Conservation (phyloP, 1,140 invertebrate species). For the Aphelinus certus region DNA sequence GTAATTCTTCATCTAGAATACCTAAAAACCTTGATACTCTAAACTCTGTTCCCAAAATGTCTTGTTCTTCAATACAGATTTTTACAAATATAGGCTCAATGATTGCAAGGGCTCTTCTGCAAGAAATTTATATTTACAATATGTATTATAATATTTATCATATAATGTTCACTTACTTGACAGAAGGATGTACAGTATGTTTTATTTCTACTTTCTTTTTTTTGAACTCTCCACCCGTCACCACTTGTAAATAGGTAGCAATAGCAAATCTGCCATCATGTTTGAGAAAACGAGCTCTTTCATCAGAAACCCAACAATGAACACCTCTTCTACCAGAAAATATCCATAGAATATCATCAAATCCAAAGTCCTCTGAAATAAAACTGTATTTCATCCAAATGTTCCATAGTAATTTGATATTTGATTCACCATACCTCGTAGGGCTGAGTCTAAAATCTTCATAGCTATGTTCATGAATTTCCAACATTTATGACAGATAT, state of each 20-base stretch:
- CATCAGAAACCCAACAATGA: constrained; percentile 97
- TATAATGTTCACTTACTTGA: constrained; percentile 68
- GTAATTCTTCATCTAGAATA: constrained; percentile 72
- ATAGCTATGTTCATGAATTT: constrained; percentile 91
- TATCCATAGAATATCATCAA: constrained; percentile 92
- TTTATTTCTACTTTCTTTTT: constrained; percentile 80
- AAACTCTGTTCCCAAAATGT: constrained; percentile 75
- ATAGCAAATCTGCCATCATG: constrained; percentile 67
- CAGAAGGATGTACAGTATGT: constrained; percentile 79
- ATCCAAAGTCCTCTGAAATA: constrained; percentile 90
- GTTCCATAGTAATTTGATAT: constrained; percentile 16
- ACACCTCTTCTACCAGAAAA: constrained; percentile 96
- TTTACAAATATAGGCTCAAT: constrained; percentile 76
- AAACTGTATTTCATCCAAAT: constrained; percentile 11
- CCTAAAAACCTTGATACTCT: constrained; percentile 72
- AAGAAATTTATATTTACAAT: constrained; percentile 43
- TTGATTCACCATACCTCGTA: constrained; percentile 71
- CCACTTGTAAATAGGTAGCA: constrained; percentile 87
- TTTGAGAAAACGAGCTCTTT: constrained; percentile 76
- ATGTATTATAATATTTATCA: constrained; percentile 13
- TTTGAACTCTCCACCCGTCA: constrained; percentile 79
- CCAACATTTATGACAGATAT: constrained; percentile 93
- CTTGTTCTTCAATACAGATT: constrained; percentile 77
- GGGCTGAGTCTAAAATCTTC: constrained; percentile 83
- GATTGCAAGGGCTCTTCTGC: constrained; percentile 73